phyloP scores from a whole-genome alignment of 2,113 vertebrate species.

The Aldabrachelys gigantea region DNA sequence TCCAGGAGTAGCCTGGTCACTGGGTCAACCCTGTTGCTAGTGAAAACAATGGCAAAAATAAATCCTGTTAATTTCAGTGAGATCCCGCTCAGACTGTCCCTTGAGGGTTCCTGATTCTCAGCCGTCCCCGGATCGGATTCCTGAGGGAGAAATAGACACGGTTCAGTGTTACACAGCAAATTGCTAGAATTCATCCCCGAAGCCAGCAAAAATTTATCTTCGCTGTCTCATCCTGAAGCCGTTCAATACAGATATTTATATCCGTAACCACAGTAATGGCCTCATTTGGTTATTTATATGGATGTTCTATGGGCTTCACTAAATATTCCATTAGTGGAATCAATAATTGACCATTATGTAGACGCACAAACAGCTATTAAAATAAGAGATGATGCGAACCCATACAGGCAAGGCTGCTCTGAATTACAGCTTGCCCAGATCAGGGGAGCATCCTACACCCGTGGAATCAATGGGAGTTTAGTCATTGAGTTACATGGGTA shows the following conservation, averaged over 20 bases:
- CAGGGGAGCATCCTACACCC: rapidly evolving
- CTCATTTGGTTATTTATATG: neutral
- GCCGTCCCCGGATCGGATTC: neutral
- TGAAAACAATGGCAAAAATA: rapidly evolving
- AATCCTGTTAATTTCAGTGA: neutral
- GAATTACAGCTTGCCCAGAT: neutral
- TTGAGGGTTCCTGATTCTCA: neutral
- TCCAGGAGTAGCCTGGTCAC: neutral
- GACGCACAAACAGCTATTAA: rapidly evolving
- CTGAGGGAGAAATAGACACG: neutral
- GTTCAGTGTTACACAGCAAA: neutral
- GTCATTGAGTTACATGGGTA: neutral
- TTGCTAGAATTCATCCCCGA: neutral
- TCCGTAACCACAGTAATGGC: neutral
- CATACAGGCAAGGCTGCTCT: neutral
- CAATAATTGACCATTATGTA: constrained; percentile 32
- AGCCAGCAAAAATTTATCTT: constrained; percentile 20
- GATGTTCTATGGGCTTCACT: neutral
- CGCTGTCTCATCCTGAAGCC: neutral
- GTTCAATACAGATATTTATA: constrained; percentile 25
- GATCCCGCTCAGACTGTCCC: neutral
- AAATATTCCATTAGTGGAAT: constrained; percentile 14
- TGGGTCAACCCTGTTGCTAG: rapidly evolving
- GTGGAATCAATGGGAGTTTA: neutral
- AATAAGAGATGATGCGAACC: neutral